Conservation (phyloP, 2,888 invertebrate genomes). For the Piscicola geometra region DNA sequence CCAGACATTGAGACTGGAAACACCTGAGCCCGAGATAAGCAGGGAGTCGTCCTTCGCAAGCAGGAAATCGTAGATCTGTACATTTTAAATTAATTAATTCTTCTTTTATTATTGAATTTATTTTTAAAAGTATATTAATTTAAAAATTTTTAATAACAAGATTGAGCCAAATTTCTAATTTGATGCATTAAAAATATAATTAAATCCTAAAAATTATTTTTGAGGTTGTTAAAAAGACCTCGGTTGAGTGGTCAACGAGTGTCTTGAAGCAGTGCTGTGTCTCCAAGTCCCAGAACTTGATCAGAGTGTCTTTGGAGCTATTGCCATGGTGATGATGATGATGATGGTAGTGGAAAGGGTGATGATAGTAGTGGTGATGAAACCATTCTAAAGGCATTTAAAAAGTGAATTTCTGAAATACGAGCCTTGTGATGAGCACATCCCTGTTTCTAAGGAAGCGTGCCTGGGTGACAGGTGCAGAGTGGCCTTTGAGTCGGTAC, state of each 20-base stretch:
- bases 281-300: slow-evolving; percentile 95
- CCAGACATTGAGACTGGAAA: slow-evolving; percentile 80
- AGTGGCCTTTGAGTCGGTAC: slow-evolving; percentile 84
- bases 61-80: slow-evolving; percentile 78
- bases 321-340: slow-evolving; percentile 37
- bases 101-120: too few species aligned
- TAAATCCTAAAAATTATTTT: too few species aligned
- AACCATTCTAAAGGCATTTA: too few species aligned
- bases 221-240: too few species aligned
- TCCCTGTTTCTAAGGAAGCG: slow-evolving; percentile 54
- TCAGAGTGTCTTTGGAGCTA: slow-evolving; percentile 84
- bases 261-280: slow-evolving; percentile 94
- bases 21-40: slow-evolving; percentile 80
- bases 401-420: too few species aligned
- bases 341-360: too few species aligned
- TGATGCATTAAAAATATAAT: too few species aligned
- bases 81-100: too few species aligned
- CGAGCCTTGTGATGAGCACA: slow-evolving; percentile 57
- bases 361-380: too few species aligned
- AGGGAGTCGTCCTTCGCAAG: slow-evolving; percentile 73
- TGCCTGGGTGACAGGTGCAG: slow-evolving; percentile 76
- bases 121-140: too few species aligned
- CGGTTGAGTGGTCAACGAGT: slow-evolving; percentile 66
- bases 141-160: too few species aligned
- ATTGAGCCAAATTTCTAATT: too few species aligned